Evolutionary conservation across 1,140 invertebrate species (phyloP).

Genomic region (Rhopalosiphum maidis): DNA sequence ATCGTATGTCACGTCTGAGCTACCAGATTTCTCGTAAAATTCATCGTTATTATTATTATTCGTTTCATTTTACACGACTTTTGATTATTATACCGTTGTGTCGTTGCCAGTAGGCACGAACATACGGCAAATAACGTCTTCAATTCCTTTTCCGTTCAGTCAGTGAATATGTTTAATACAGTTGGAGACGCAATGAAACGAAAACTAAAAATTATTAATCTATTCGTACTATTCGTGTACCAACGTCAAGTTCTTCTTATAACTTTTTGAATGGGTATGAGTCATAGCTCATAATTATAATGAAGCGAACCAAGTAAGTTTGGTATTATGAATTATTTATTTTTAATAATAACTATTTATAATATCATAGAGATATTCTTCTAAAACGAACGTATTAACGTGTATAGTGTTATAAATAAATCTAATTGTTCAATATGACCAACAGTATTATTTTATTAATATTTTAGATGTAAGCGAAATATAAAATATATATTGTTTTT

Average conservation of each 20-base stretch:
- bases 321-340: background rate
- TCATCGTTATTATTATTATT: background rate
- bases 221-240: background rate
- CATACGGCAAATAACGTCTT: background rate
- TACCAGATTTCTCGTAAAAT: slow-evolving; percentile 44
- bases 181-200: background rate
- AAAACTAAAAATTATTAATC: background rate
- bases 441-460: too few species aligned
- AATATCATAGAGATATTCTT: background rate
- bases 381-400: background rate
- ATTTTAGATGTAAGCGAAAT: too few species aligned
- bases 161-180: background rate
- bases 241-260: background rate
- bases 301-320: background rate
- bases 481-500: background rate
- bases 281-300: background rate
- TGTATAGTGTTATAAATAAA: background rate
- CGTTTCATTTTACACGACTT: slow-evolving; percentile 38
- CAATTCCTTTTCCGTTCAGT: background rate
- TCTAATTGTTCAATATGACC: background rate
- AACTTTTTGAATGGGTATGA: background rate
- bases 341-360: background rate
- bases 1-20: slow-evolving; percentile 54
- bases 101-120: background rate
- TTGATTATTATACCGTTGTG: slow-evolving; percentile 34